Base-by-base conservation (phyloP, 2,797 vertebrate species). In the Taenioides sp. region DNA sequence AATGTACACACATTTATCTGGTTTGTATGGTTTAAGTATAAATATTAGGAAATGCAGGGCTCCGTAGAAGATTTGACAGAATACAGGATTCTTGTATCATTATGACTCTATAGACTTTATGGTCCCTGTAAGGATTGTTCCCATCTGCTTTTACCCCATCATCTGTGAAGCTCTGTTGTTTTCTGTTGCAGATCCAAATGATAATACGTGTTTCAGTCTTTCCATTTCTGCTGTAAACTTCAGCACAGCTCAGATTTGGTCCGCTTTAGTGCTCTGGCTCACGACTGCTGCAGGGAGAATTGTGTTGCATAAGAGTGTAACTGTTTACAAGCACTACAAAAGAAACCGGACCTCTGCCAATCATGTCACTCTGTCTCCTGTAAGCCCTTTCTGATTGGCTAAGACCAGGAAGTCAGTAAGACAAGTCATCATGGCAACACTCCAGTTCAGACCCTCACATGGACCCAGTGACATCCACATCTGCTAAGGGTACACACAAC, bases 351-450 rank as follows among this genome's bases (percentile, higher is more conserved):
- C 65, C 18, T 63, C 66, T 61, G 71, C 86, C 80, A 90, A 89
- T 89, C 88, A 79, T 70, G 81, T 54, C 60, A 54, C 74, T 78
- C 20, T 1, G 67, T 70, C 12, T 17, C 27, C 71, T 37, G 25
- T 50, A 76, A 77, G 64, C 28, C 52, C 4, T n/a, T 20, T 1
- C 69, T 57, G 73, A 88, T 90, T 90, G 85, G 89, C 79, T 83
- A 60, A 64, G 62, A 70, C 57, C 1, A 22, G 64, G 28, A 69
- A 76, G 73, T 65, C 61, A 75, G 43, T 7, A 66, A 70, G 65
- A 43, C 31, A 71, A 67, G 72, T 80, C 79, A 67, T 82, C 86
- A 87, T 87, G 81, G 89, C 83, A 88, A 88, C 65, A 54, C 47
- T 52, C 86, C 2, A 87, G 83, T 78, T 65, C 62, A 25, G 84